These are phyloP conservation scores for Tadarida brasiliensis DNA, from an alignment of 2,797 vertebrate genomes.

Conservation along the genomic window DNA sequence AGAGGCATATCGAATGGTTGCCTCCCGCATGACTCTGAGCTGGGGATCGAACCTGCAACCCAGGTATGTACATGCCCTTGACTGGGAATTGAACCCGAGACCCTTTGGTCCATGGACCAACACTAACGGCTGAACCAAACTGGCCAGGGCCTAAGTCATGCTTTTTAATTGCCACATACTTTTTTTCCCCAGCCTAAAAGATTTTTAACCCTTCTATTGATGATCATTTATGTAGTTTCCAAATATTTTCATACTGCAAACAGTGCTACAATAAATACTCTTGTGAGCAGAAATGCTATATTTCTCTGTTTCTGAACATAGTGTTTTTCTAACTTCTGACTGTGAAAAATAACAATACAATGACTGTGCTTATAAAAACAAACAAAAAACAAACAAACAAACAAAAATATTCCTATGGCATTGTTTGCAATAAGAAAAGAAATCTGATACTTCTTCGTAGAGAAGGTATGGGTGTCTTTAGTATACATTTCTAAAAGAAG, in stretches of 20 bases:
- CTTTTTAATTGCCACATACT: slow-evolving; percentile 34
- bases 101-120: too few species aligned
- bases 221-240: slow-evolving; percentile 45
- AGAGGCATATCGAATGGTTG: too few species aligned
- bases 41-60: too few species aligned
- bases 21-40: too few species aligned
- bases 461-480: slow-evolving; percentile 51
- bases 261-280: slow-evolving; percentile 35
- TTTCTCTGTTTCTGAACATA: slow-evolving; percentile 13
- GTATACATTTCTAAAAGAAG: slow-evolving; percentile 16
- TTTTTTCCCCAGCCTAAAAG: neutral
- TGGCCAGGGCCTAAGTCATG: neutral
- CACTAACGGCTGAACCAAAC: too few species aligned
- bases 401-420: neutral
- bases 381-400: too few species aligned
- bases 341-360: neutral
- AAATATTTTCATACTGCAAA: slow-evolving; percentile 54
- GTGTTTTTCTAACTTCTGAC: slow-evolving; percentile 34
- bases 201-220: neutral
- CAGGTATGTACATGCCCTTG: too few species aligned
- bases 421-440: slow-evolving; percentile 3
- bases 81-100: too few species aligned
- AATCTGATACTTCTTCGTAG: neutral
- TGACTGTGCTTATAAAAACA: neutral
- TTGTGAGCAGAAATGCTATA: neutral